Evolutionary conservation across 1,140 invertebrate species (phyloP).

Genomic region (Gryllus bimaculatus): DNA sequence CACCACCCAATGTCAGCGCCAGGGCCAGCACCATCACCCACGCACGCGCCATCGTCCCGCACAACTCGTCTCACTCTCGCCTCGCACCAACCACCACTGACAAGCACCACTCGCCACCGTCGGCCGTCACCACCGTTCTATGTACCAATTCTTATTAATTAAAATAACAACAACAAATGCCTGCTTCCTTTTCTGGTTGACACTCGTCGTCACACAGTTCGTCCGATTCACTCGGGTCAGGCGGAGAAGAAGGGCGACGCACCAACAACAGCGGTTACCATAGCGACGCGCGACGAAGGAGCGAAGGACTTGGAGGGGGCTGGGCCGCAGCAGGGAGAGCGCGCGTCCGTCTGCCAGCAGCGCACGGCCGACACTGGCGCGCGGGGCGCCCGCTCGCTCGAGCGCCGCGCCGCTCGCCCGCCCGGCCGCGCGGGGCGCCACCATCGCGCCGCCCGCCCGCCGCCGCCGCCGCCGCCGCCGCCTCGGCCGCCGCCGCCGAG

Average conservation of each 20-base stretch:
- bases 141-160: neutral
- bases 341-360: neutral
- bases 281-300: neutral
- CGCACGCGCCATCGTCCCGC: neutral
- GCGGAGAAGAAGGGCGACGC: too few relatives aligned
- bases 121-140: neutral
- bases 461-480: too few relatives aligned
- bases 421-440: too few relatives aligned
- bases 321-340: neutral
- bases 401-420: too few relatives aligned
- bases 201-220: too few relatives aligned
- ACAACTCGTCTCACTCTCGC: neutral
- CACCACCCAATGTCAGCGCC: neutral
- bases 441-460: too few relatives aligned
- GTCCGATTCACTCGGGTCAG: too few relatives aligned
- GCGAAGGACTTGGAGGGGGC: neutral
- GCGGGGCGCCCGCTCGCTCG: neutral
- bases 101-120: neutral
- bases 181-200: too few relatives aligned
- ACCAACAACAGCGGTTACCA: neutral
- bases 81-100: too few relatives aligned
- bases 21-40: neutral
- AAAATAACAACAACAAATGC: neutral
- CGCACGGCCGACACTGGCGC: neutral
- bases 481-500: too few relatives aligned